phyloP scores from a whole-genome alignment of 2,797 vertebrate genomes.

The Eulemur albifrons region DNA sequence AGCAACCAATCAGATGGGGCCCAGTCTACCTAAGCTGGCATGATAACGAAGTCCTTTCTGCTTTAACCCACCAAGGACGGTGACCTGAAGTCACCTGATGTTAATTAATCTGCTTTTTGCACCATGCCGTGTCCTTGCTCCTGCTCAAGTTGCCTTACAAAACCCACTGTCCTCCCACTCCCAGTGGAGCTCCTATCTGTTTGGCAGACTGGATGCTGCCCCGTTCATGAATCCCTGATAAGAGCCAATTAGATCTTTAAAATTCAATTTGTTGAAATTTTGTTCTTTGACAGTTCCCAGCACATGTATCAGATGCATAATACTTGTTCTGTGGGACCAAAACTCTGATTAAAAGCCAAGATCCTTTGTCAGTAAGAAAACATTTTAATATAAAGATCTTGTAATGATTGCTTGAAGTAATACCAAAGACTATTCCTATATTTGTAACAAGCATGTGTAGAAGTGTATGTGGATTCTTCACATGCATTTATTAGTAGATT shows the following conservation, averaged over 20 bases:
- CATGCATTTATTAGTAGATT: neutral
- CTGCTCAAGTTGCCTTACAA: neutral
- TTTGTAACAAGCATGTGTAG: neutral
- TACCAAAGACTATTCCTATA: neutral
- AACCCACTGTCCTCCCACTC: neutral
- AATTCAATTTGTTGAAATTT: neutral
- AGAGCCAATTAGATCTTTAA: neutral
- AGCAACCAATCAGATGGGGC: neutral
- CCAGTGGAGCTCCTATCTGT: neutral
- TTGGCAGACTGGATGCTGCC: neutral
- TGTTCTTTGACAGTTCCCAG: neutral
- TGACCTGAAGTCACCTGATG: neutral
- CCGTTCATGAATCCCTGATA: neutral
- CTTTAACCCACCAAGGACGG: neutral
- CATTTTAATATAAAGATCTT: neutral
- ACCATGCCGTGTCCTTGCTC: neutral
- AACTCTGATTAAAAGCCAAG: conserved; percentile 26
- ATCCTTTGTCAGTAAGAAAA: neutral
- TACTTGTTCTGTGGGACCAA: neutral
- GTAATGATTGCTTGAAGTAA: neutral
- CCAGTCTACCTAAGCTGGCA: neutral
- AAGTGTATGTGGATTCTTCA: neutral
- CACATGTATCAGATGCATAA: neutral
- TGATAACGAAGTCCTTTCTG: neutral
- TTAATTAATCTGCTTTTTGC: neutral